Evolutionary conservation across 2,113 vertebrate species (phyloP).

Genomic region (Rana temporaria): DNA sequence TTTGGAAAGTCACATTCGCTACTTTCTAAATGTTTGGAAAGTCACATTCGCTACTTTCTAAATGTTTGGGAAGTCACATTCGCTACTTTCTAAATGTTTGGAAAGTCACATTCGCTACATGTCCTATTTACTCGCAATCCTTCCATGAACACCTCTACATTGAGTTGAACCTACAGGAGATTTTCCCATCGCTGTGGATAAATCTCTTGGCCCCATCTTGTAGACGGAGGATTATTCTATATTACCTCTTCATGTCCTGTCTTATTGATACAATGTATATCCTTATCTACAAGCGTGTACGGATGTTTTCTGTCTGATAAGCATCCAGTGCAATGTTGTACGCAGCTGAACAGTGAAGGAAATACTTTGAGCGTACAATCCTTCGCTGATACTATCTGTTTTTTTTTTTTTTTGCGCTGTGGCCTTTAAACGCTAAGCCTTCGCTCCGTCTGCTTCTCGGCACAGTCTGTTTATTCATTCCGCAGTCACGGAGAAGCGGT

Average conservation of each 20-base stretch:
- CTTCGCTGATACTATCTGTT: constrained; percentile 23
- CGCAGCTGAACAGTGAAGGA: not conserved
- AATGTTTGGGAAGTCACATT: too few relatives aligned
- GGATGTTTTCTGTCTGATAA: constrained; percentile 38
- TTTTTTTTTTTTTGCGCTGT: not conserved
- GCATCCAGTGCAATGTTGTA: not conserved
- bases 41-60: too few relatives aligned
- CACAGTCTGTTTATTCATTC: constrained; percentile 42
- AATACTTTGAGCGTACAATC: not conserved
- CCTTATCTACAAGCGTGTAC: constrained; percentile 9
- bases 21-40: too few relatives aligned
- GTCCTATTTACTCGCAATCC: too few relatives aligned
- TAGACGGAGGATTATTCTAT: not conserved
- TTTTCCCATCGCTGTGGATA: too few relatives aligned
- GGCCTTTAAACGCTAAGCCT: constrained; percentile 24
- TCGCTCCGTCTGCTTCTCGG: not conserved
- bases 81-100: too few relatives aligned
- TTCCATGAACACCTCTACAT: too few relatives aligned
- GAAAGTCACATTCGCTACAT: too few relatives aligned
- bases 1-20: too few relatives aligned
- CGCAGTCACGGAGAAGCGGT: constrained; percentile 10
- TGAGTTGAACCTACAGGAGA: too few relatives aligned
- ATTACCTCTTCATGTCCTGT: not conserved
- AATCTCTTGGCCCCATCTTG: not conserved
- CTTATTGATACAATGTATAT: constrained; percentile 10